Evolutionary conservation across 2,113 vertebrate species (phyloP).

Genomic region (Dasyprocta punctata): DNA sequence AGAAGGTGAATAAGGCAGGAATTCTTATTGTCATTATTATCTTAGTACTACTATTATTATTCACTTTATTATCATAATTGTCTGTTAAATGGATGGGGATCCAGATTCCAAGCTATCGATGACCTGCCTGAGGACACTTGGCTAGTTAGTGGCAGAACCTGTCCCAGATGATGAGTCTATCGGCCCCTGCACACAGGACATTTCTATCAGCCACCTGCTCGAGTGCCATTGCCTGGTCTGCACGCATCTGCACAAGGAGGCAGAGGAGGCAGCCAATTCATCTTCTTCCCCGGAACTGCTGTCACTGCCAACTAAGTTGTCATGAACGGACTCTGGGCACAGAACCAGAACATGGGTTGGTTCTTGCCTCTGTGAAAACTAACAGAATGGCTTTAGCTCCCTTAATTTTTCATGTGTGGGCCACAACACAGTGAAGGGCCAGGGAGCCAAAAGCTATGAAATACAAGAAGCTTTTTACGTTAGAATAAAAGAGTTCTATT

Average conservation of each 20-base stretch:
- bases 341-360: not conserved
- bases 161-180: not conserved
- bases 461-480: not conserved
- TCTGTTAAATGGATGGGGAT: not conserved
- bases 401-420: not conserved
- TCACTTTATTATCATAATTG: not conserved
- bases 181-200: too few species aligned
- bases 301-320: fast-evolving
- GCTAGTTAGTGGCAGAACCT: not conserved
- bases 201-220: not conserved
- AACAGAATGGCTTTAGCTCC: too few species aligned
- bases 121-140: not conserved
- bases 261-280: not conserved
- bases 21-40: not conserved
- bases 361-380: not conserved
- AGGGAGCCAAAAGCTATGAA: not conserved
- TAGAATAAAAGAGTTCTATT: not conserved
- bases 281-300: not conserved
- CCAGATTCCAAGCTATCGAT: not conserved
- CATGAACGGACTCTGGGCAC: not conserved
- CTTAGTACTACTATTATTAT: not conserved
- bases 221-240: not conserved
- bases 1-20: not conserved
- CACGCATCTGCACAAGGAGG: not conserved
- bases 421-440: not conserved